Conservation (phyloP, 92 coral and sea anemone genomes). For the Palythoa grandis region DNA sequence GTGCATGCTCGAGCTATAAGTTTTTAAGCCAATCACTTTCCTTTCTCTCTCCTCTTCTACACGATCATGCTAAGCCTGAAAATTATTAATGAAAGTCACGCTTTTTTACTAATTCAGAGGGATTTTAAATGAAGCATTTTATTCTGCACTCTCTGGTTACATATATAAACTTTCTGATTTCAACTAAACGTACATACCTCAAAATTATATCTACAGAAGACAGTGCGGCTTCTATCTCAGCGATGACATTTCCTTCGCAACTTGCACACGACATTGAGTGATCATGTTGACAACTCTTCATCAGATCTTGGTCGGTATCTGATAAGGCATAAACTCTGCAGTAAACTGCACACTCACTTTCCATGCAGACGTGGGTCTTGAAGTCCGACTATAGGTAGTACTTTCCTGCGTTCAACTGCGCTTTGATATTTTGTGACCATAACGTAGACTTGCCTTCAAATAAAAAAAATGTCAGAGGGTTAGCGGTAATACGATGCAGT, state of each 20-base stretch:
- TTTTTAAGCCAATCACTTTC: neutral
- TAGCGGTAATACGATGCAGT: neutral
- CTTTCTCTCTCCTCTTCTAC: neutral
- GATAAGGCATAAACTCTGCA: neutral
- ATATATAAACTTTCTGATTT: neutral
- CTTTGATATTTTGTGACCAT: conserved; percentile 4
- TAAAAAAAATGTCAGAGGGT: neutral
- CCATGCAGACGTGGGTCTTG: neutral
- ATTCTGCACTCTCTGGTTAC: neutral
- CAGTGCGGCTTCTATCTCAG: neutral
- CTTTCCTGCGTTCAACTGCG: neutral
- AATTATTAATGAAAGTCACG: neutral
- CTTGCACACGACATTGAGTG: conserved; percentile 12
- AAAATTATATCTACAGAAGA: neutral
- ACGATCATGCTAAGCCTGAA: neutral
- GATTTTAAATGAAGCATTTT: neutral
- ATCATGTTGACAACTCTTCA: neutral
- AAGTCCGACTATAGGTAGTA: conserved; percentile 7
- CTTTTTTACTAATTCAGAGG: neutral
- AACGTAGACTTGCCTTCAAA: conserved; percentile 6
- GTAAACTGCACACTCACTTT: conserved; percentile 7
- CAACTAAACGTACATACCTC: neutral
- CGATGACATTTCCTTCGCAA: conserved; percentile 1
- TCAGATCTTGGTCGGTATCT: neutral
- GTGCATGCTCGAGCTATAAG: neutral